A percentile compares a stretch with the other conserved stretches of the same genome.
Conservation (phyloP, 2,888 invertebrate genomes). For the Clistopyga incitator region DNA sequence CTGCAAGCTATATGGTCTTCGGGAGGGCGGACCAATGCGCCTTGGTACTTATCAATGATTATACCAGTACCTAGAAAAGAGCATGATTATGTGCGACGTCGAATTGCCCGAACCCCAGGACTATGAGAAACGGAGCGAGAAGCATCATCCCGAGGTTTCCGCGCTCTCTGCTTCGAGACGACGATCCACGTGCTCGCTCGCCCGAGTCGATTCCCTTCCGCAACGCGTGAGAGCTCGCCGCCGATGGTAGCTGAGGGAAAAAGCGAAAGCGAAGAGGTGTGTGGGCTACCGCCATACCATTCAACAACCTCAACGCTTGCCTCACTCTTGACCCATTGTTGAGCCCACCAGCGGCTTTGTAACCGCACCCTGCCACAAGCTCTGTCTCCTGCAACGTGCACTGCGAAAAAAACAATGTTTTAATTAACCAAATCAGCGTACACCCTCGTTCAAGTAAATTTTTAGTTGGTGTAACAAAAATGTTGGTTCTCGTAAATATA, state of each 20-base stretch:
- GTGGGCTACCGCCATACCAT: slow-evolving; percentile 16
- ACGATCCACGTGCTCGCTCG: slow-evolving; percentile 38
- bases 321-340: slow-evolving; percentile 37
- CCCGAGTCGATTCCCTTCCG: slow-evolving; percentile 30
- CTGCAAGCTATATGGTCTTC: not conserved
- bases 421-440: too few species aligned
- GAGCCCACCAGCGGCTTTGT: not conserved
- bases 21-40: slow-evolving; percentile 1
- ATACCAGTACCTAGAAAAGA: slow-evolving; percentile 35
- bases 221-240: slow-evolving; percentile 21
- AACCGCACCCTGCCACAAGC: slow-evolving; percentile 1
- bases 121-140: slow-evolving; percentile 23
- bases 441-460: too few species aligned
- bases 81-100: slow-evolving; percentile 44
- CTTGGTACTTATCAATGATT: slow-evolving; percentile 39
- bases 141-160: slow-evolving; percentile 21
- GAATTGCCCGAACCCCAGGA: slow-evolving; percentile 25
- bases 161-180: slow-evolving; percentile 2
- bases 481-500: too few species aligned
- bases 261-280: slow-evolving; percentile 49
- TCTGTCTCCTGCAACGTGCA: not conserved
- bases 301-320: slow-evolving; percentile 14
- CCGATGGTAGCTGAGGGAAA: slow-evolving; percentile 25
- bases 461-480: too few species aligned
- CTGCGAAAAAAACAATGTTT: too few species aligned